A percentile compares a stretch with the other conserved stretches of the same genome.
Evolutionary conservation across 2,888 invertebrate genomes (phyloP).

Genomic region (Scelioninae gen. 1): DNA sequence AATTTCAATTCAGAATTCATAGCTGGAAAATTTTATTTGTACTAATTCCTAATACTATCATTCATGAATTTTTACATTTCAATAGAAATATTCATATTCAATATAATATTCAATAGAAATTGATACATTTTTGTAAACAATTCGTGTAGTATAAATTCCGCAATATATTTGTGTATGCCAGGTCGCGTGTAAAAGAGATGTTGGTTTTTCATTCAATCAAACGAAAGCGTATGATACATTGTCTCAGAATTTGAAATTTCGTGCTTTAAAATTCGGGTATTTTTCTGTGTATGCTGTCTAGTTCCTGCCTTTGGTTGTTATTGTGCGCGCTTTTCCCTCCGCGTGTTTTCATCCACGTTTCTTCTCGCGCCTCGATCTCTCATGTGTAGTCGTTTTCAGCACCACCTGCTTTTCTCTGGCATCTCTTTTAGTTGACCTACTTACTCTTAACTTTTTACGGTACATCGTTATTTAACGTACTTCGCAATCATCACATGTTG

Average conservation of each 20-base stretch:
- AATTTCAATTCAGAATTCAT: too few species aligned
- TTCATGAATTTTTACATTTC: too few species aligned
- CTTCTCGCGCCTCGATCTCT: constrained; percentile 26
- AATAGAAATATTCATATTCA: too few species aligned
- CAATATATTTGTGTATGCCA: too few species aligned
- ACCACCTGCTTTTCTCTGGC: constrained; percentile 40
- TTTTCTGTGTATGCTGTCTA: constrained; percentile 2
- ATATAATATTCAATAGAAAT: too few species aligned
- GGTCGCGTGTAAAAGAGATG: too few species aligned
- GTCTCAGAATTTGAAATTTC: constrained; percentile 18
- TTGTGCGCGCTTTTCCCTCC: constrained; percentile 26
- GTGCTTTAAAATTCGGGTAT: constrained; percentile 25
- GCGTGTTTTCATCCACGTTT: constrained; percentile 35
- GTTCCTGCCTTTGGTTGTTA: constrained; percentile 42
- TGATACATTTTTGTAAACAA: too few species aligned
- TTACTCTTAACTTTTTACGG: constrained; percentile 39
- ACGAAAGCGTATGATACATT: constrained; percentile 19
- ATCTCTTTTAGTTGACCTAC: constrained; percentile 46
- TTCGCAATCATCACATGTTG: constrained; percentile 13
- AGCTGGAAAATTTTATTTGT: too few species aligned
- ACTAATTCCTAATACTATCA: too few species aligned
- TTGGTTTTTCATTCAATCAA: not conserved
- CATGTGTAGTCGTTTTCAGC: constrained; percentile 39
- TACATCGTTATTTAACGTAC: constrained; percentile 46
- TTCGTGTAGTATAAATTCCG: too few species aligned